Percentiles rank a stretch among this genome's conserved stretches.
phyloP scores from a whole-genome alignment of 2,797 vertebrate genomes.

The Sebastolobus alascanus region DNA sequence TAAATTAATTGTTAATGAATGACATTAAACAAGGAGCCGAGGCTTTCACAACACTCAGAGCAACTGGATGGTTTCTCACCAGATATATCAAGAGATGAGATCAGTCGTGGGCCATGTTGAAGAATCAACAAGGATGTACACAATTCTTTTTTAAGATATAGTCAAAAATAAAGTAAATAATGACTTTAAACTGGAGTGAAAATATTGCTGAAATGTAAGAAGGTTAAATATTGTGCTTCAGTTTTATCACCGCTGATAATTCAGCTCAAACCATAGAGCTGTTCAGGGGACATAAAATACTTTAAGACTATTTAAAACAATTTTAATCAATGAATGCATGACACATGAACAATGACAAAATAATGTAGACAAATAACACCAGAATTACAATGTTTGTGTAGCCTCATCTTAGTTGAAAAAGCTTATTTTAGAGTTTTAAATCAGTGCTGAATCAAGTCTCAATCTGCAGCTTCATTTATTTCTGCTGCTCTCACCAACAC shows the following conservation, averaged over 20 bases:
- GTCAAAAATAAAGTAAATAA: no score
- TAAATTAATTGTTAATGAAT: no score
- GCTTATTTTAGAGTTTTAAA: not conserved
- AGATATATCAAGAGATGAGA: no score
- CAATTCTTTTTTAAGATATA: no score
- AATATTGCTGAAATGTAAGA: not conserved
- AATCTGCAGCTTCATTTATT: not conserved
- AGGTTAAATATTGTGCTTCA: not conserved
- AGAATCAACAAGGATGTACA: no score
- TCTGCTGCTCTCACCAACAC: not conserved
- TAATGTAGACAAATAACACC: not conserved
- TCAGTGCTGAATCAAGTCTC: not conserved
- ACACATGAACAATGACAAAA: not conserved
- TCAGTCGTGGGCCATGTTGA: no score
- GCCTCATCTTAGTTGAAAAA: not conserved
- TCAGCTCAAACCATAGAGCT: not conserved
- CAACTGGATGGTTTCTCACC: no score
- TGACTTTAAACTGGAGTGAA: not conserved
- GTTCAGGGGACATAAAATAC: not conserved
- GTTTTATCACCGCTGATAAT: not conserved
- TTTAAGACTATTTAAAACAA: not conserved
- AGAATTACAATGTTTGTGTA: not conserved
- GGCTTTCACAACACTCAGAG: no score
- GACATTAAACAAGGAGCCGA: no score
- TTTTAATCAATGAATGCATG: not conserved